A percentile compares a stretch with the other conserved stretches of the same genome.
Conservation (phyloP, 2,888 invertebrate species). For the Camponotus fellah region DNA sequence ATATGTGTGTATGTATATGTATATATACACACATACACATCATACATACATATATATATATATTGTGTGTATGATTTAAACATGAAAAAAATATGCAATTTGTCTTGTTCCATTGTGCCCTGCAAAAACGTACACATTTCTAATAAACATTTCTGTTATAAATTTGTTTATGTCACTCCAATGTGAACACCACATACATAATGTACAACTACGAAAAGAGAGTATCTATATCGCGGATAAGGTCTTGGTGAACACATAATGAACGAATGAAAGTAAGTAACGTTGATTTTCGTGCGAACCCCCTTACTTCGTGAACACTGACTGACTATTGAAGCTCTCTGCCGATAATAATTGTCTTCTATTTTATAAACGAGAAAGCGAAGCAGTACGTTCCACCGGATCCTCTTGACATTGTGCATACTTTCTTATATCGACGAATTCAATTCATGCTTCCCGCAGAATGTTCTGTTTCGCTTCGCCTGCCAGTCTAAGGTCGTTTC, state of each 20-base stretch:
- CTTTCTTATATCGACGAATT: slow-evolving; percentile 48
- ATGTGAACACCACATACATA: slow-evolving; percentile 65
- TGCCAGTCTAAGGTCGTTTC: slow-evolving; percentile 59
- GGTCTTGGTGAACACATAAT: slow-evolving; percentile 46
- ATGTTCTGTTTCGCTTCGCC: slow-evolving; percentile 70
- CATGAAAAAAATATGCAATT: slow-evolving; percentile 24
- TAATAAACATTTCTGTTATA: slow-evolving; percentile 58
- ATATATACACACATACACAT: neutral
- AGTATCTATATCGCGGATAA: slow-evolving; percentile 65
- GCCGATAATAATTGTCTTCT: slow-evolving; percentile 73
- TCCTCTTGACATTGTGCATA: slow-evolving; percentile 47
- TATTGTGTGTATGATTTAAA: neutral
- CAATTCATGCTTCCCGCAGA: slow-evolving; percentile 68
- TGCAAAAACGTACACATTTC: neutral
- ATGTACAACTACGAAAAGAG: slow-evolving; percentile 63
- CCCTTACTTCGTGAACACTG: slow-evolving; percentile 64
- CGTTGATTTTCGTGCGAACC: slow-evolving; percentile 59
- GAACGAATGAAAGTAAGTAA: slow-evolving; percentile 49
- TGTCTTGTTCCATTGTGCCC: slow-evolving; percentile 47
- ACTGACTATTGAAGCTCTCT: slow-evolving; percentile 74
- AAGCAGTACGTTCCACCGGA: slow-evolving; percentile 64
- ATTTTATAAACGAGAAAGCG: slow-evolving; percentile 70
- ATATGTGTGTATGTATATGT: neutral
- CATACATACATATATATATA: no score
- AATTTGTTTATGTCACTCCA: slow-evolving; percentile 59